Evolutionary conservation across 2,113 vertebrate species (phyloP), one percentile per base, ranked within the genome.

Genomic region (Saccopteryx leptura): DNA sequence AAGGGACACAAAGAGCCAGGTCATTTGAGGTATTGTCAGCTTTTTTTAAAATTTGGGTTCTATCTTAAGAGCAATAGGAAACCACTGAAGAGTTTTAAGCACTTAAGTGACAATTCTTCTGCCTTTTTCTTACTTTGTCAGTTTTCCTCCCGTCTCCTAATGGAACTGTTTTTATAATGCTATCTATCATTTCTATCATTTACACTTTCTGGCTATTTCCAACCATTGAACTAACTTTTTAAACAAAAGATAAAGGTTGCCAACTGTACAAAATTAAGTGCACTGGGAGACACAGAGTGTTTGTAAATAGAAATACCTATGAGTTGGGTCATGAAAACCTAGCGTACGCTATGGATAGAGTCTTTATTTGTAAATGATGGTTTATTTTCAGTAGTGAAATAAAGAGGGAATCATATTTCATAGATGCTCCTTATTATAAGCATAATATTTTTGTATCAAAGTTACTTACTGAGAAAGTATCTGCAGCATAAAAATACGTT

Each of bases 251-350:
- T 31, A 78, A 92, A 68, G 7, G 5, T 86, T 63, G 5, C 13
- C 24, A 46, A 26, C 26, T 39, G 0, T 81, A 88, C 21, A 94
- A 72, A 63, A 80, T 80, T 31, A 61, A 52, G 63, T 79, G 79
- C 10, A 65, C 10, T 79, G 15, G 4, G 31, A 69, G 17, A 14
- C 26, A 17, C 5, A 52, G n/a, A 52, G 18, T 63, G 14, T 93
- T 90, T 92, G 52, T 68, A 54, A 79, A 68, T 78, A 69, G 56
- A 52, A 7, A 89, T 18, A 15, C 31, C 26, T 39, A 9, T 66
- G 63, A 92, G 7, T 58, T 94, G 23, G 6, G 50, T 82, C 74
- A n/a, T 88, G 56, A 90, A 89, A 88, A 65, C 12, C 50, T 48
- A 56, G 33, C 21, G 58, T 17, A 9, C 50, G 14, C 31, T 83